These are phyloP conservation scores for Hanleya hanleyi DNA, from an alignment of 2,888 invertebrate species.

Conservation along the genomic window DNA sequence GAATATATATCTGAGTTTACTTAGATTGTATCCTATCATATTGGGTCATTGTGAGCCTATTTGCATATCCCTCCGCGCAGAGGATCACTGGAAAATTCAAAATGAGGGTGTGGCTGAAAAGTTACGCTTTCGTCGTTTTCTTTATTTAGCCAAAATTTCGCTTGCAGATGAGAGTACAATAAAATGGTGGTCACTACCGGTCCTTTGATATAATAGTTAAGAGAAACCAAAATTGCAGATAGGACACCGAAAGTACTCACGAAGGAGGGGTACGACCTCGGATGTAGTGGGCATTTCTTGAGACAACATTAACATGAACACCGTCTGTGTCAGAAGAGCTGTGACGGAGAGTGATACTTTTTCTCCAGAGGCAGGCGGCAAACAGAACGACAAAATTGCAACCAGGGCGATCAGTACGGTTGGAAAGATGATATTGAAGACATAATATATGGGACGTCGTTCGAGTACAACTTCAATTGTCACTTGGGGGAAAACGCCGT, in stretches of 20 bases:
- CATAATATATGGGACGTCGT: neutral
- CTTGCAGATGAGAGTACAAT: too few relatives aligned
- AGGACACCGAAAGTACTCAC: neutral
- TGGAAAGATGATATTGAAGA: slow-evolving; percentile 9
- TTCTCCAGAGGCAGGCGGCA: slow-evolving; percentile 8
- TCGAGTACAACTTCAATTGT: neutral
- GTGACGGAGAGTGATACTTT: slow-evolving; percentile 6
- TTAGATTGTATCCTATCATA: too few relatives aligned
- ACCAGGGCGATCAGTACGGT: neutral
- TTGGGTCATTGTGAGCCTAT: too few relatives aligned
- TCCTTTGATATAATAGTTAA: too few relatives aligned
- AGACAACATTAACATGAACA: slow-evolving; percentile 4
- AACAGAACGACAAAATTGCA: slow-evolving; percentile 8
- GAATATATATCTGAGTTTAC: too few relatives aligned
- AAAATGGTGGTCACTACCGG: too few relatives aligned
- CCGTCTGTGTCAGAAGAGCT: neutral
- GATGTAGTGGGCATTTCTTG: slow-evolving; percentile 4
- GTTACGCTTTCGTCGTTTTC: too few relatives aligned
- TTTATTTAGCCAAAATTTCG: too few relatives aligned
- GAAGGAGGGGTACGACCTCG: neutral
- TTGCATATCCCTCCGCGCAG: too few relatives aligned
- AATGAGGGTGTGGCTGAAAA: too few relatives aligned
- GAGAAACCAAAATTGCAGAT: neutral
- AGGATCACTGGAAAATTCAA: too few relatives aligned
- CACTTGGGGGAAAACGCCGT: neutral